Base-by-base conservation (phyloP, 2,797 vertebrate species). In the Cheirogaleus major region DNA sequence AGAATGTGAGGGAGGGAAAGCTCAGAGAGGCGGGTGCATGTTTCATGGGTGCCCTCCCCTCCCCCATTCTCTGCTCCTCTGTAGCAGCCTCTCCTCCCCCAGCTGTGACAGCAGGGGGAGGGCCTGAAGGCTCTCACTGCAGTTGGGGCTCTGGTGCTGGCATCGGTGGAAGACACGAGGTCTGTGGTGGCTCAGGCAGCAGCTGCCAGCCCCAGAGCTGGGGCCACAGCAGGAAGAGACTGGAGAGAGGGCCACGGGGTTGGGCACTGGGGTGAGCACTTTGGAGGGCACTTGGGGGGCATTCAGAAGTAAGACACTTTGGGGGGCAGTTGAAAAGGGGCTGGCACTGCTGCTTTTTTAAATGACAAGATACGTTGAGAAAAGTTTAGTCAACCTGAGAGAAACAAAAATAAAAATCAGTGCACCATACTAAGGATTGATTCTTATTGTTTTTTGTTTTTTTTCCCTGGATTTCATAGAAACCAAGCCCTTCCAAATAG, bases 91-190 rank as follows among this genome's bases (percentile, higher is more conserved):
- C 48, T 4, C 38, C 38, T 38, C 38, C 38, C 27, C 20, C 30
- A 80, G 20, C 57, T 4, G 1, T 5, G 12, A 23, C 2, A 48
- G n/a, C 41, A 63, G 14, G 14, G 6, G 7, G 52, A 41, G 9
- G 1, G 13, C 30, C 22, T 2, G 2, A 6, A 2, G 4, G 38
- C 30, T 73, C 67, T 38, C 22, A 35, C 38, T 73, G 48, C 20
- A 52, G 2, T 5, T 1, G 0, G 35, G 30, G 38, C 52, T 57
- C 59, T 85, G 45, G 38, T n/a, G n/a, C 11, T 4, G 8, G 38
- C 0, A 9, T 1, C 1, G 1, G 17, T 11, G 63, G 25, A 84
- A 78, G 15, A 73, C 5, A 14, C 0, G 3, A 35, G 32, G 35
- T 23, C 12, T 78, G 32, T 57, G 32, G 32, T 79, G 59, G 15